phyloP scores from a whole-genome alignment of 2,888 invertebrate genomes.

The Polydrusus tereticollis region DNA sequence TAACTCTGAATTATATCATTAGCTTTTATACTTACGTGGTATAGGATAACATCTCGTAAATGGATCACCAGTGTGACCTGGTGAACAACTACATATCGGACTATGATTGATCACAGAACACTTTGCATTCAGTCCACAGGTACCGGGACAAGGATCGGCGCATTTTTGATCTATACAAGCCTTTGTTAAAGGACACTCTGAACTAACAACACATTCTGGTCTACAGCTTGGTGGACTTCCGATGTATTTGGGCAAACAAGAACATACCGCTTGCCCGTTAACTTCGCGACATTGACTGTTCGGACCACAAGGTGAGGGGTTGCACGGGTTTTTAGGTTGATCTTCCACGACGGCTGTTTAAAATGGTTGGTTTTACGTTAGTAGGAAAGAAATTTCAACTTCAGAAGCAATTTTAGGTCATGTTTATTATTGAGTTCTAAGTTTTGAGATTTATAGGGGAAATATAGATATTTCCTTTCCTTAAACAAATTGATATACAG shows the following conservation, averaged over 20 bases:
- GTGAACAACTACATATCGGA: constrained; percentile 76
- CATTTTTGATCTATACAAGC: constrained; percentile 65
- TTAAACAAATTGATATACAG: too few species aligned
- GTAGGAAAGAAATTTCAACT: too few species aligned
- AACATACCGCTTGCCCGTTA: constrained; percentile 80
- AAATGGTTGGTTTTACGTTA: constrained; percentile 10
- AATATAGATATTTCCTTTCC: too few species aligned
- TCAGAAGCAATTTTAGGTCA: too few species aligned
- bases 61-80: constrained; percentile 77
- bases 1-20: too few species aligned
- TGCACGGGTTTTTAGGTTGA: constrained; percentile 72
- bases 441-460: too few species aligned
- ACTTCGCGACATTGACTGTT: constrained; percentile 73
- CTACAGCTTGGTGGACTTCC: constrained; percentile 81
- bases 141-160: constrained; percentile 69
- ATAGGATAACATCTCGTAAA: constrained; percentile 77
- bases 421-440: too few species aligned
- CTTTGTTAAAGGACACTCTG: constrained; percentile 74
- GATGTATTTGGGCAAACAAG: constrained; percentile 77
- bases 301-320: constrained; percentile 84
- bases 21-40: constrained; percentile 63
- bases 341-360: constrained; percentile 53
- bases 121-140: constrained; percentile 69
- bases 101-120: constrained; percentile 75
- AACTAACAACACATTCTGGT: constrained; percentile 80